phyloP scores from a whole-genome alignment of 2,888 invertebrate species.

The Hipparchia sbordonii region DNA sequence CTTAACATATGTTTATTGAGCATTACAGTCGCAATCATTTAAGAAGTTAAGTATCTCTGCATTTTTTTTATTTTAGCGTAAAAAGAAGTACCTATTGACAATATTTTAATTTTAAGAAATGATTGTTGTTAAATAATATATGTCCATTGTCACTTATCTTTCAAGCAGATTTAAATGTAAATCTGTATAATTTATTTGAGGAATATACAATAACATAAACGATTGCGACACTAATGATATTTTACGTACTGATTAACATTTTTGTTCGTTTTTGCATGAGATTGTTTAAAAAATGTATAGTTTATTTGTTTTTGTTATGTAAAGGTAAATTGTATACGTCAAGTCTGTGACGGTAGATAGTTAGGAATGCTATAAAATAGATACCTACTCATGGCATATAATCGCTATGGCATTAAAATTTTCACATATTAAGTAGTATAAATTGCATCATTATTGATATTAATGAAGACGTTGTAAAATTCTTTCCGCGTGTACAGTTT shows the following conservation, averaged over 20 bases:
- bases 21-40: slow-evolving; percentile 41
- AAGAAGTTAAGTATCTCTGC: slow-evolving; percentile 8
- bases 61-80: not conserved
- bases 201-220: slow-evolving; percentile 35
- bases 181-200: not conserved
- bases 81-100: not conserved
- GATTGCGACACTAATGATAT: slow-evolving; percentile 42
- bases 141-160: too few species aligned
- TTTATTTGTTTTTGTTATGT: not conserved
- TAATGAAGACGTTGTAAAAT: too few species aligned
- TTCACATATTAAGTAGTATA: too few species aligned
- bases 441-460: too few species aligned
- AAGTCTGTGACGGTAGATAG: not conserved
- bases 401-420: not conserved
- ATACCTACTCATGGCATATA: not conserved
- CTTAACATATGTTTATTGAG: slow-evolving; percentile 19
- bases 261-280: slow-evolving; percentile 57
- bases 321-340: not conserved
- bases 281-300: slow-evolving; percentile 16
- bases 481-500: too few species aligned
- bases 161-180: not conserved
- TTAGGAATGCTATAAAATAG: not conserved
- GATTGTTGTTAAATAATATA: not conserved
- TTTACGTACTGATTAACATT: slow-evolving; percentile 48
- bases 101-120: not conserved